These are phyloP conservation scores for Odontomyia ornata DNA, from an alignment of 2,888 invertebrate species.

Conservation along the genomic window DNA sequence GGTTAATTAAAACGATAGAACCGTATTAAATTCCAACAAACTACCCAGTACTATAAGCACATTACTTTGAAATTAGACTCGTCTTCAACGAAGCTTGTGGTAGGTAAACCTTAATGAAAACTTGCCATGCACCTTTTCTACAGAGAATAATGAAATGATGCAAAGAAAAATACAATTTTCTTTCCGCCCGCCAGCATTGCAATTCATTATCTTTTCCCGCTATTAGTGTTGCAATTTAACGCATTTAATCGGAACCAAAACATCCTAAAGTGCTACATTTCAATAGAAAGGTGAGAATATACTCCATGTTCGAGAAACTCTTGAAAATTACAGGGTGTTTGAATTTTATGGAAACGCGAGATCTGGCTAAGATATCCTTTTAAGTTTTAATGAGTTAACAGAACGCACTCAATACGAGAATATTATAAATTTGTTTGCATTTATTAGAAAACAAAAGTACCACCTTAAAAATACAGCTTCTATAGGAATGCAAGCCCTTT, in stretches of 20 bases:
- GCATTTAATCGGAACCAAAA: slow-evolving; percentile 7
- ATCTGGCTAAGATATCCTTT: too few relatives aligned
- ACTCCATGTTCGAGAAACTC: not conserved
- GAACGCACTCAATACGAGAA: too few relatives aligned
- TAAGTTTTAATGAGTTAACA: too few relatives aligned
- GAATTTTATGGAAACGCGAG: too few relatives aligned
- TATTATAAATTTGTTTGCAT: too few relatives aligned
- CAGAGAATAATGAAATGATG: too few relatives aligned
- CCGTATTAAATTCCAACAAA: not conserved
- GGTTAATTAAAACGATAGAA: not conserved
- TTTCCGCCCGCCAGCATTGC: not conserved
- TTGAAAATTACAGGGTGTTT: too few relatives aligned
- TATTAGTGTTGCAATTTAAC: slow-evolving; percentile 1
- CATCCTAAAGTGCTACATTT: not conserved
- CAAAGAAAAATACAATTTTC: not conserved
- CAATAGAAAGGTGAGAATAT: slow-evolving; percentile 13
- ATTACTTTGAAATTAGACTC: slow-evolving; percentile 2
- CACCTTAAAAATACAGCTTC: too few relatives aligned
- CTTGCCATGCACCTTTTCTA: too few relatives aligned
- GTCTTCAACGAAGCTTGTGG: not conserved
- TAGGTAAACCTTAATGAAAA: too few relatives aligned
- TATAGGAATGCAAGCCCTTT: too few relatives aligned
- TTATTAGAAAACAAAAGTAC: too few relatives aligned
- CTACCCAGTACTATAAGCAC: not conserved
- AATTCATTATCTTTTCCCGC: not conserved